These are phyloP conservation scores for Clarias fuscus DNA, from an alignment of 2,797 vertebrate genomes.

Conservation along the genomic window DNA sequence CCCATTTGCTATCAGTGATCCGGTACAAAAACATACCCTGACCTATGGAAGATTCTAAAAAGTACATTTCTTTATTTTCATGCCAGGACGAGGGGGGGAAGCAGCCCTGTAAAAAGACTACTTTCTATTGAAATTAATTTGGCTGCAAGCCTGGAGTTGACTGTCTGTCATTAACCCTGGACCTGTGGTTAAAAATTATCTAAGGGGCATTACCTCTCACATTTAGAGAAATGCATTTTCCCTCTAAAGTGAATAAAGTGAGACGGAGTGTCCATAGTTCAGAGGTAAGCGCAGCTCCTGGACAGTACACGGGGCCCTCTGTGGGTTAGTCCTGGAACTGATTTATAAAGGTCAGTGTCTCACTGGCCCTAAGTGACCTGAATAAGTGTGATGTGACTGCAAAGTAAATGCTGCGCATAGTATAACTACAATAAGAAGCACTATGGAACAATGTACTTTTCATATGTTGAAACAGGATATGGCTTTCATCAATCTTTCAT, in stretches of 20 bases:
- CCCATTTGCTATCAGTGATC: too few relatives aligned
- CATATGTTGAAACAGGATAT: not conserved
- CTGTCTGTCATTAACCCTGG: conserved; percentile 13
- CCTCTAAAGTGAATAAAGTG: not conserved
- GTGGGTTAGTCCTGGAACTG: conserved; percentile 66
- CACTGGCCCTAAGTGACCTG: not conserved
- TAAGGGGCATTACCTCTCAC: not conserved
- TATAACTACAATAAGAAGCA: not conserved
- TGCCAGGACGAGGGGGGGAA: not conserved
- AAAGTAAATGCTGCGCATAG: not conserved
- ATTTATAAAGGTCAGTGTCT: conserved; percentile 26
- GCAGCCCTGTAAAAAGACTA: not conserved
- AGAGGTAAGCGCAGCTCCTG: conserved; percentile 18
- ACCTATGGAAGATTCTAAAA: not conserved
- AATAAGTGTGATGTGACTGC: not conserved
- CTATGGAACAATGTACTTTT: not conserved
- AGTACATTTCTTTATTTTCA: not conserved
- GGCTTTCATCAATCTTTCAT: not conserved
- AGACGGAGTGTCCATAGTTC: conserved; percentile 29
- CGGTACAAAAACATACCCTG: too few relatives aligned
- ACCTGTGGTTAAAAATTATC: not conserved
- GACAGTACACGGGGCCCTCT: conserved; percentile 69
- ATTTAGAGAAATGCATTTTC: not conserved
- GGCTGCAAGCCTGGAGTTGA: not conserved
- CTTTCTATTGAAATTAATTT: conserved; percentile 4